phyloP scores from a whole-genome alignment of 2,113 vertebrate species.

The Ictidomys tridecemlineatus region DNA sequence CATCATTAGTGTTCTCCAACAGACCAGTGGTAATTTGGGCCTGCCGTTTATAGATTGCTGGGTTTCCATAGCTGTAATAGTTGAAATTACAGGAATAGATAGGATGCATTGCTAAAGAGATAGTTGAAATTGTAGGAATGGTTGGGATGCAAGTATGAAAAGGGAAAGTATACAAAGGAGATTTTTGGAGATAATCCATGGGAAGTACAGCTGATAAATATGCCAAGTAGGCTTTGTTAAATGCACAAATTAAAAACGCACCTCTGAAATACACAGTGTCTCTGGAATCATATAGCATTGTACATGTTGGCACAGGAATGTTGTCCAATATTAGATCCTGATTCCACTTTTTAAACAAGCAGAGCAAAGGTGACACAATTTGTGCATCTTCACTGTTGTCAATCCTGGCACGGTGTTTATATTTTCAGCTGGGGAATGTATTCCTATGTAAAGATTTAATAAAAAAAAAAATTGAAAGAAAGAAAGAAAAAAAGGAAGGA shows the following conservation, averaged over 20 bases:
- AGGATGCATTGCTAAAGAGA: not conserved
- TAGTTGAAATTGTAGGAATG: not conserved
- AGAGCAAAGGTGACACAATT: not conserved
- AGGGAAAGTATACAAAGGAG: not conserved
- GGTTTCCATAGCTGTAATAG: not conserved
- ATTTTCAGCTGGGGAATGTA: not conserved
- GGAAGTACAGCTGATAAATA: not conserved
- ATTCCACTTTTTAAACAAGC: slow-evolving; percentile 14
- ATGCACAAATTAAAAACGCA: not conserved
- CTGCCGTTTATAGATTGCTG: not conserved
- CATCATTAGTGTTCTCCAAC: not conserved
- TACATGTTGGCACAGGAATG: not conserved
- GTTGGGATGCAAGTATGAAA: not conserved
- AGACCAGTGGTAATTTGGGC: not conserved
- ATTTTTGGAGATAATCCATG: not conserved
- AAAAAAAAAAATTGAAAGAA: not conserved
- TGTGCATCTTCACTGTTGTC: not conserved
- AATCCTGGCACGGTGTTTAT: not conserved
- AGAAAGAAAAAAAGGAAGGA: not conserved
- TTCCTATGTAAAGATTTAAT: not conserved
- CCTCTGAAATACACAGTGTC: not conserved
- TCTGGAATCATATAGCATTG: not conserved
- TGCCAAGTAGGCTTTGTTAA: not conserved
- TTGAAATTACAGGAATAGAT: not conserved
- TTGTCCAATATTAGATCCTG: not conserved